A percentile compares a stretch with the other conserved stretches of the same genome.
phyloP scores from a whole-genome alignment of 2,113 vertebrate species.

The Rhabdomys dilectus region DNA sequence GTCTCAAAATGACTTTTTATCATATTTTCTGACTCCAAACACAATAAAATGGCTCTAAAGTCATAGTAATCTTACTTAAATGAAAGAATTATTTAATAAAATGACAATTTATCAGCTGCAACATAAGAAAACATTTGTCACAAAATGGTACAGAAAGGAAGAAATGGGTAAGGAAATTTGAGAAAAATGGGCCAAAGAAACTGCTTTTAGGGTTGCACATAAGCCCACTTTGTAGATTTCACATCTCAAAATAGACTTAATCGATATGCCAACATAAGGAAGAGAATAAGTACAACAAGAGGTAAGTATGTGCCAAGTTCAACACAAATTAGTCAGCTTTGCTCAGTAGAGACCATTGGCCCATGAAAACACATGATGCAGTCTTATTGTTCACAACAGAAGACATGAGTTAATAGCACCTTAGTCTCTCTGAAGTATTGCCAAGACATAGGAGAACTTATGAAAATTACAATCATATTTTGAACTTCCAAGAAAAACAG shows the following conservation, averaged over 20 bases:
- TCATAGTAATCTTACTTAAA: constrained; percentile 55
- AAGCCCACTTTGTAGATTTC: not conserved
- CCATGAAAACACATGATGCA: not conserved
- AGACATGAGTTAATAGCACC: not conserved
- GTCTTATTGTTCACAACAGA: not conserved
- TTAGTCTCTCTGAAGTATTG: not conserved
- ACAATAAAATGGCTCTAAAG: constrained; percentile 53
- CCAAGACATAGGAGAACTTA: not conserved
- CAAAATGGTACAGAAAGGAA: not conserved
- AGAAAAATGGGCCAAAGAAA: not conserved
- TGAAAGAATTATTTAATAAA: constrained; percentile 61
- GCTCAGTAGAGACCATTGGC: not conserved
- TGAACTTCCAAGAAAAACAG: not conserved
- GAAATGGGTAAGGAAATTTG: not conserved
- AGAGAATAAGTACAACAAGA: not conserved
- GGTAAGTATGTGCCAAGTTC: not conserved
- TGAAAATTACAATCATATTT: not conserved
- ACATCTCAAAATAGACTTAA: not conserved
- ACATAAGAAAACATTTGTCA: constrained; percentile 53
- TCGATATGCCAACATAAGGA: not conserved
- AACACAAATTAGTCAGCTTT: not conserved
- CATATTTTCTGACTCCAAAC: constrained; percentile 38
- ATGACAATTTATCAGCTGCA: constrained; percentile 51
- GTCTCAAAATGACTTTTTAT: constrained; percentile 43
- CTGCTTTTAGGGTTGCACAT: not conserved